These are phyloP conservation scores for Fopius arisanus DNA, from an alignment of 1,140 invertebrate genomes.

Conservation along the genomic window DNA sequence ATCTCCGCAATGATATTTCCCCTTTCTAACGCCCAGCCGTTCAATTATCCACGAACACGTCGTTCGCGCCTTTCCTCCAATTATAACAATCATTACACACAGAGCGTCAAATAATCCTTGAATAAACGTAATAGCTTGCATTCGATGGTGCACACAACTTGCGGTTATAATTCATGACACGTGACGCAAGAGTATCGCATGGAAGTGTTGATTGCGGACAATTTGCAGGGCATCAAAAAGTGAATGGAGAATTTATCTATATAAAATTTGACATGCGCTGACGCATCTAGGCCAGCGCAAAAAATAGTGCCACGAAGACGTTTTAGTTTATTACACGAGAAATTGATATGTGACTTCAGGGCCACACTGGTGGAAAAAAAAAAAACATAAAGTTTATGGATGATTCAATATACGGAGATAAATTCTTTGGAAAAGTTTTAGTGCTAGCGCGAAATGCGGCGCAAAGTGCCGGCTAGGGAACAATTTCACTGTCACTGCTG, in stretches of 20 bases:
- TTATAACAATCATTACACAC: constrained; percentile 10
- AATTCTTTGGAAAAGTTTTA: too few relatives aligned
- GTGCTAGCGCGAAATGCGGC: too few relatives aligned
- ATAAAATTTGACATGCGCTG: neutral
- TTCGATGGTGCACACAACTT: neutral
- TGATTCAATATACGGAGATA: too few relatives aligned
- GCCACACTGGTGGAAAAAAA: too few relatives aligned
- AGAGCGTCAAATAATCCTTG: neutral
- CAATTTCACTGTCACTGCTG: too few relatives aligned
- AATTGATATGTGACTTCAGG: too few relatives aligned
- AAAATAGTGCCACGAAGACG: too few relatives aligned
- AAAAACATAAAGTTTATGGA: too few relatives aligned
- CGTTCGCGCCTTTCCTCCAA: constrained; percentile 8
- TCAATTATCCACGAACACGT: constrained; percentile 8
- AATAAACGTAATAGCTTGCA: constrained; percentile 4
- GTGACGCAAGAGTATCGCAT: neutral
- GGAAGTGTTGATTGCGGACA: neutral
- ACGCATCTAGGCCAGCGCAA: neutral
- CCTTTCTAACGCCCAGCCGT: neutral
- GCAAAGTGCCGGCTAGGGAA: too few relatives aligned
- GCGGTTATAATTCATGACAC: neutral
- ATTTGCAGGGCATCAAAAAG: neutral
- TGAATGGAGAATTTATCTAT: neutral
- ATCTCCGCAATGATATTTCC: constrained; percentile 8
- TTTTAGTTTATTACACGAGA: too few relatives aligned